phyloP scores from a whole-genome alignment of 2,113 vertebrate species.

The Silurus asotus region DNA sequence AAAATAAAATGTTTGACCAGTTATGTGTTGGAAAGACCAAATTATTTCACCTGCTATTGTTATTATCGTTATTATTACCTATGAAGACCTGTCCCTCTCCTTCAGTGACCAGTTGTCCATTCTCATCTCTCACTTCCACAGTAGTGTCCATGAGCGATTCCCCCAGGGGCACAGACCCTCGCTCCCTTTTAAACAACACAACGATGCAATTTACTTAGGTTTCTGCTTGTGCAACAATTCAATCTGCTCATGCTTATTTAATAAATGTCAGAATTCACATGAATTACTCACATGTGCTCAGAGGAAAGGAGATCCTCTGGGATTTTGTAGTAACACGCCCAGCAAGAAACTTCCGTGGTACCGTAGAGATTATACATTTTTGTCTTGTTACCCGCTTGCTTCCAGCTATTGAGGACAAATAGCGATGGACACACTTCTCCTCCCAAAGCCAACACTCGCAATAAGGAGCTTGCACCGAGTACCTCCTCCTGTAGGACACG shows the following conservation, averaged over 20 bases:
- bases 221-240: neutral
- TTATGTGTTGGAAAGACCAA: neutral
- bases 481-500: conserved; percentile 74
- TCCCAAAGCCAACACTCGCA: conserved; percentile 88
- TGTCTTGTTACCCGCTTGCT: conserved; percentile 81
- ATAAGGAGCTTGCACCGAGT: conserved; percentile 76
- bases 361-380: conserved; percentile 91
- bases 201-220: neutral
- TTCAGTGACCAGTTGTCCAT: conserved; percentile 73
- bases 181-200: conserved; percentile 62
- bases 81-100: conserved; percentile 91
- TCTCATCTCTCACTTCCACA: conserved; percentile 83
- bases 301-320: conserved; percentile 70
- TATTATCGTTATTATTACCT: conserved; percentile 69
- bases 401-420: conserved; percentile 80
- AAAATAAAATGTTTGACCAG: neutral
- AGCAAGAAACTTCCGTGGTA: conserved; percentile 95
- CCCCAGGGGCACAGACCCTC: conserved; percentile 78
- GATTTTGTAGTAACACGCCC: conserved; percentile 85
- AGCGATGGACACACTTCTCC: conserved; percentile 86
- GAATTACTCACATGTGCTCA: conserved; percentile 53
- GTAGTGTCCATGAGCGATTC: conserved; percentile 80
- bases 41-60: neutral
- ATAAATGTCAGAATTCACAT: neutral
- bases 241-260: neutral